phyloP scores from a whole-genome alignment of 2,888 invertebrate genomes.

The Nebria brevicollis region DNA sequence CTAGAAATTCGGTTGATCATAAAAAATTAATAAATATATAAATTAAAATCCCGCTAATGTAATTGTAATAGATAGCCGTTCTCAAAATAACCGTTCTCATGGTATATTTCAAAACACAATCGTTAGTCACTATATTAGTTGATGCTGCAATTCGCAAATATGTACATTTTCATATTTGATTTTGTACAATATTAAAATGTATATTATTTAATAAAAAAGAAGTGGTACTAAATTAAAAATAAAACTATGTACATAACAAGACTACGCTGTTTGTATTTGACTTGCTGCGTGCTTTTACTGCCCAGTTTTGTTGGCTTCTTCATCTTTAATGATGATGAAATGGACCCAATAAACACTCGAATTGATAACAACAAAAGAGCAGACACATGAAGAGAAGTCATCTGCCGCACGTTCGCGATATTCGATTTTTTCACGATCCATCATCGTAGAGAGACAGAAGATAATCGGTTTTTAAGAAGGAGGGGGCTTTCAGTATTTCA shows the following conservation, averaged over 20 bases:
- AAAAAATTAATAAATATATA: neutral
- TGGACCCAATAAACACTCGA: slow-evolving; percentile 1
- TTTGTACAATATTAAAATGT: too few relatives aligned
- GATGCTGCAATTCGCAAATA: too few relatives aligned
- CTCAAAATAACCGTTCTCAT: too few relatives aligned
- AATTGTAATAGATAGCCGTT: too few relatives aligned
- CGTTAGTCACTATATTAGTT: too few relatives aligned
- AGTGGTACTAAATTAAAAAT: too few relatives aligned
- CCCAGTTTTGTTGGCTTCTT: neutral
- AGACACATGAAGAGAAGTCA: neutral
- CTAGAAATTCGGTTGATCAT: neutral
- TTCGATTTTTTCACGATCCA: slow-evolving; percentile 18
- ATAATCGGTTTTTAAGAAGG: slow-evolving; percentile 14
- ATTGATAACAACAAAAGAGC: neutral
- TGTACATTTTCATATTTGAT: too few relatives aligned
- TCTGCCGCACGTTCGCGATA: neutral
- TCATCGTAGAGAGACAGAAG: slow-evolving; percentile 4
- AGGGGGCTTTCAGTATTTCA: slow-evolving; percentile 12
- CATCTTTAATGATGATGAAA: neutral
- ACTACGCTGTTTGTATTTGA: too few relatives aligned
- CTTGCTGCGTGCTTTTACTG: neutral
- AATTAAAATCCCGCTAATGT: neutral
- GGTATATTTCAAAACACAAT: too few relatives aligned
- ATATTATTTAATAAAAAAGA: too few relatives aligned
- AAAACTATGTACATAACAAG: too few relatives aligned